Base-by-base conservation (phyloP, 2,797 vertebrate genomes). In the Parauchenoglanis punctatus region DNA sequence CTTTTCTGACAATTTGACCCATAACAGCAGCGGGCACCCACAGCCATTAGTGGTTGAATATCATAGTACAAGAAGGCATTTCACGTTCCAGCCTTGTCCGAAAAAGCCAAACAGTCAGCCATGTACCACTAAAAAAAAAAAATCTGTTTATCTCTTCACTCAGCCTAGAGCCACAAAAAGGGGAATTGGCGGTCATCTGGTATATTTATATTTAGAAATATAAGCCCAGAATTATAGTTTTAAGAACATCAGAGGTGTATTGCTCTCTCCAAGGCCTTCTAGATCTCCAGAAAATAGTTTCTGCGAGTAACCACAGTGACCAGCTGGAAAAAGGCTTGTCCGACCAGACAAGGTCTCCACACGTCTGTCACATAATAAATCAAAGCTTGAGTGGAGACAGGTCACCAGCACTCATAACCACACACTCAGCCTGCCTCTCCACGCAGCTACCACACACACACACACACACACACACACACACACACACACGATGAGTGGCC, bases 181-280 rank as follows among this genome's bases (percentile, higher is more conserved):
- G 91, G 87, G 89, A 92, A 89, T 88, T 86, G 87, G 83, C 84
- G 90, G 91, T 89, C 92, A 91, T 88, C 84, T 46, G 81, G 91
- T 87, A 81, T 91, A 85, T 92, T 91, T 93, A 88, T 92, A 86
- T 92, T 89, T 92, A 88, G 90, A 90, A 83, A 86, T 92, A 61
- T 85, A 85, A 85, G 86, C 87, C 85, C 54, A 83, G 88, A 86
- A 90, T 85, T 90, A 85, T 31, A 85, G 90, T 91, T 93, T 83
- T 81, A 89, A 90, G 89, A 86, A 89, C 61, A 87, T 92, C 78
- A 86, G 67, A 92, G 86, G 86, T 89, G 70, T 89, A 65, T 86
- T 90, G 70, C 90, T 67, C 52, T 52, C 88, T 46, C 83, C 31
- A 73, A 85, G 86, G 83, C 86, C 83, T 59, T 61, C 87, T 88